A percentile compares a stretch with the other conserved stretches of the same genome.
These are phyloP conservation scores for Acinonyx jubatus DNA, from an alignment of 2,113 vertebrate genomes.

Conservation along the genomic window DNA sequence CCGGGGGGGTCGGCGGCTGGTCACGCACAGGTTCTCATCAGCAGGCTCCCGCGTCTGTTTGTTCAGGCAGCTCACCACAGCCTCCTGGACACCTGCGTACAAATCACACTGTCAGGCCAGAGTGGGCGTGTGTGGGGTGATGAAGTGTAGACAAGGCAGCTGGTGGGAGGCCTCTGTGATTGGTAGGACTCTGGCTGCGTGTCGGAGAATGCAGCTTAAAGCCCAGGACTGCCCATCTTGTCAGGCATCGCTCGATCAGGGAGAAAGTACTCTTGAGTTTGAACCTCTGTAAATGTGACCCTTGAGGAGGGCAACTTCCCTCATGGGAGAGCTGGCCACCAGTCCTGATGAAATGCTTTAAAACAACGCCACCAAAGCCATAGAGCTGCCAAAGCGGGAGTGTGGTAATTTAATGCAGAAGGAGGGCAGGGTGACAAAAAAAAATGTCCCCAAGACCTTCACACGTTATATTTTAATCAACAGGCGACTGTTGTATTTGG, in stretches of 20 bases:
- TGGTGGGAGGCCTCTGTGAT: not conserved
- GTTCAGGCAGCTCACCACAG: constrained; percentile 96
- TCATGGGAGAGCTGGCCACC: not conserved
- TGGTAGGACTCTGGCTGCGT: fast-evolving
- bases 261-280: not conserved
- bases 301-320: not conserved
- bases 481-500: not conserved
- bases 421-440: not conserved
- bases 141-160: not conserved
- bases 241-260: not conserved
- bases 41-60: constrained; percentile 92
- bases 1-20: constrained; percentile 89
- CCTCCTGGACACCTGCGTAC: constrained; percentile 94
- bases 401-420: constrained; percentile 51
- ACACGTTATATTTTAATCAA: constrained; percentile 49
- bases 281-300: not conserved
- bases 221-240: not conserved
- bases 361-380: constrained; percentile 3
- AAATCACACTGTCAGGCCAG: constrained; percentile 74
- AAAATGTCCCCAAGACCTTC: not conserved
- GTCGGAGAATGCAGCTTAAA: not conserved
- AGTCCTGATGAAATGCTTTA: not conserved
- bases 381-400: not conserved
- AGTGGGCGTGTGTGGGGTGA: not conserved
- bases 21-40: constrained; percentile 90